Percentiles rank a stretch among this genome's conserved stretches.
phyloP scores from a whole-genome alignment of 2,888 invertebrate genomes.

The Scelioninae gen. 1 region DNA sequence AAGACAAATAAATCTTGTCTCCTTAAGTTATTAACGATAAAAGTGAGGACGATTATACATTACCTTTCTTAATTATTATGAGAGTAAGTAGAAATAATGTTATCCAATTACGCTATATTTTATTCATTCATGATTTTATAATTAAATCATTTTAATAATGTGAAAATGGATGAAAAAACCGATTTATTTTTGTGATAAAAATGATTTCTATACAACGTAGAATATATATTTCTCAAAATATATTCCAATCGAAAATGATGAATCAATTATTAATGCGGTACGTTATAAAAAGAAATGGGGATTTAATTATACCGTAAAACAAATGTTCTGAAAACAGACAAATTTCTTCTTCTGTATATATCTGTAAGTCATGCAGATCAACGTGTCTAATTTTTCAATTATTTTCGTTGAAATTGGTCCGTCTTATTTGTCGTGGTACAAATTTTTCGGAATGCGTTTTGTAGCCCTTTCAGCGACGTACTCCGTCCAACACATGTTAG shows the following conservation, averaged over 20 bases:
- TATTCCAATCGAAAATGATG: not conserved
- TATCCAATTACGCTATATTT: not conserved
- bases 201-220: too few species aligned
- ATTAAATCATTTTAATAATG: too few species aligned
- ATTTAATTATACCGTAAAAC: constrained; percentile 23
- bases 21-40: constrained; percentile 4
- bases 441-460: constrained; percentile 30
- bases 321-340: not conserved
- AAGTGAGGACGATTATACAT: constrained; percentile 1
- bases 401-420: constrained; percentile 37
- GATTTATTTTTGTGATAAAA: too few species aligned
- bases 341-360: constrained; percentile 2
- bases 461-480: constrained; percentile 40
- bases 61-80: constrained; percentile 10
- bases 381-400: constrained; percentile 31
- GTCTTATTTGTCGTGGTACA: constrained; percentile 30
- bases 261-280: not conserved
- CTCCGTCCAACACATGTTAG: constrained; percentile 65
- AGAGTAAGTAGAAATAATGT: not conserved
- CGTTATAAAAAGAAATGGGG: not conserved
- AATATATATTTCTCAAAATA: too few species aligned
- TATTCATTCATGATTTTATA: not conserved
- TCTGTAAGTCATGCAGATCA: not conserved
- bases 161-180: too few species aligned
- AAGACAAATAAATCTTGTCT: not conserved